phyloP scores from a whole-genome alignment of 2,797 vertebrate species.

The Simalia tracyae region DNA sequence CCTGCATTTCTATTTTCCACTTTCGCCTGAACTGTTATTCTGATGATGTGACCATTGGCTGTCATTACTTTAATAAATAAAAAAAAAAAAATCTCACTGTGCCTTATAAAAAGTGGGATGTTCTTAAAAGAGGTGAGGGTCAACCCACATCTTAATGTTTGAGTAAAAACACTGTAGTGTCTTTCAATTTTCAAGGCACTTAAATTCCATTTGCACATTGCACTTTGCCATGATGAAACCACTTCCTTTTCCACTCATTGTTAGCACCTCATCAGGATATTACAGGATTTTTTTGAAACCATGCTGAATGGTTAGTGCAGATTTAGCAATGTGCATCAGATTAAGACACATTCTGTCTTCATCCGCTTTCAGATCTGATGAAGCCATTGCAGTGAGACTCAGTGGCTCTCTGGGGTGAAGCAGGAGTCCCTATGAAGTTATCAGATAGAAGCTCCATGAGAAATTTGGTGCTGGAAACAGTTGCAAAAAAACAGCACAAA shows the following conservation, averaged over 20 bases:
- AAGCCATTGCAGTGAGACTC: neutral
- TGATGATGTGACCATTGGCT: constrained; percentile 7
- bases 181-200: constrained; percentile 25
- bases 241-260: constrained; percentile 3
- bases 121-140: constrained; percentile 9
- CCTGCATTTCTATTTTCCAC: neutral
- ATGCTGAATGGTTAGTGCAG: neutral
- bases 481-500: neutral
- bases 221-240: neutral
- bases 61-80: constrained; percentile 10
- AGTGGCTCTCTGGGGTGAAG: neutral
- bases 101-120: neutral
- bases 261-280: constrained; percentile 8
- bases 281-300: neutral
- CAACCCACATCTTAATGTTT: constrained; percentile 11
- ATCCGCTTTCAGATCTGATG: neutral
- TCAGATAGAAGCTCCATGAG: neutral
- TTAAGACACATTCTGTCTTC: neutral
- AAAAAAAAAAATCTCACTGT: neutral
- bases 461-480: neutral
- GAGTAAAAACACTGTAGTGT: constrained; percentile 2
- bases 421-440: neutral
- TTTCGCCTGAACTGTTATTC: neutral
- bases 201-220: constrained; percentile 12
- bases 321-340: neutral